These are phyloP conservation scores for Anticlea derivata DNA, from an alignment of 2,888 invertebrate genomes.

Conservation along the genomic window DNA sequence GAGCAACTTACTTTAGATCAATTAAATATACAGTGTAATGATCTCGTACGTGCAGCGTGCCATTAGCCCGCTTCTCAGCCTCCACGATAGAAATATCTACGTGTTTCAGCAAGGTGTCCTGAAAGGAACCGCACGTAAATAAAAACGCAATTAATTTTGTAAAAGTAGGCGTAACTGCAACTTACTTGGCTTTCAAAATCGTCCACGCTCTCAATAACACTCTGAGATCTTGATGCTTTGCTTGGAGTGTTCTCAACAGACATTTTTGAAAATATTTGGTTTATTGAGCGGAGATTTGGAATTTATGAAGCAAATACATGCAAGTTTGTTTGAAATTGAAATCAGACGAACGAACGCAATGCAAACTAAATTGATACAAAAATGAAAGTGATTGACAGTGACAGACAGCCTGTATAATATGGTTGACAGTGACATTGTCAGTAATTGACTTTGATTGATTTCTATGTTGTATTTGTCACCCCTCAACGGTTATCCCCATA, in stretches of 20 bases:
- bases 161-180: constrained; percentile 63
- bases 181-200: constrained; percentile 71
- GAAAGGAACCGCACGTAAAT: constrained; percentile 49
- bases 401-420: not conserved
- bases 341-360: not conserved
- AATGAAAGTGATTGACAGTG: not conserved
- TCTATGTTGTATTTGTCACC: no score
- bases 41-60: constrained; percentile 89
- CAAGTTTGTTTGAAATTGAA: constrained; percentile 23
- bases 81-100: constrained; percentile 90
- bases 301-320: constrained; percentile 2
- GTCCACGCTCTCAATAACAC: constrained; percentile 62
- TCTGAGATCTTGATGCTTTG: constrained; percentile 59
- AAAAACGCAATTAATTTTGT: constrained; percentile 28
- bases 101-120: constrained; percentile 88
- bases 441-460: no score
- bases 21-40: constrained; percentile 91
- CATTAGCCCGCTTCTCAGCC: constrained; percentile 90
- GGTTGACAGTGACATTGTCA: constrained; percentile 2
- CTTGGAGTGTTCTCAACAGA: constrained; percentile 62
- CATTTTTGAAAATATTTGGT: constrained; percentile 45
- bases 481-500: no score
- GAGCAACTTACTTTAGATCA: constrained; percentile 87
- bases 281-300: constrained; percentile 1
- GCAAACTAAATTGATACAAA: not conserved